Evolutionary conservation across 2,113 vertebrate species (phyloP).

Genomic region (Chrysochloris asiatica): DNA sequence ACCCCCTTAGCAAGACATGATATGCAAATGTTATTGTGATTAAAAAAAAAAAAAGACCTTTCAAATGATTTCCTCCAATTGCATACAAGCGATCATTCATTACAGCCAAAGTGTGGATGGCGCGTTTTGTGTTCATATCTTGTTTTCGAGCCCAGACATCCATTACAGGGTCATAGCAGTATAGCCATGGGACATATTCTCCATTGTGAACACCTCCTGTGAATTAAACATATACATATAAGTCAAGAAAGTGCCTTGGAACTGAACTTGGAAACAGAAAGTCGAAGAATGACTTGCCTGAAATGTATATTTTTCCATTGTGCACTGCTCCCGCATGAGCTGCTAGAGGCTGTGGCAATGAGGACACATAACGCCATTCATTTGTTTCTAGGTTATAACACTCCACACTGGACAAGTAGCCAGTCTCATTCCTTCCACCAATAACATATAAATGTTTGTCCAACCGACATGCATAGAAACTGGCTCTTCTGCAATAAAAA

Average conservation of each 20-base stretch:
- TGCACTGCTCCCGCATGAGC: conserved; percentile 97
- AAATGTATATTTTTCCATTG: conserved; percentile 99
- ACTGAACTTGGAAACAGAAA: conserved; percentile 33
- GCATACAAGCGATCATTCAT: conserved; percentile 99
- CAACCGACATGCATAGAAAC: conserved; percentile 97
- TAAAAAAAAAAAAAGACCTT: conserved; percentile 90
- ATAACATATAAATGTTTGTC: conserved; percentile 98
- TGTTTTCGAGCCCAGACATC: conserved; percentile 99
- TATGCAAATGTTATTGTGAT: conserved; percentile 70
- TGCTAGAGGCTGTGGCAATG: conserved; percentile 95
- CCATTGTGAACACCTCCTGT: conserved; percentile 98
- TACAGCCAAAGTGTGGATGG: conserved; percentile 96
- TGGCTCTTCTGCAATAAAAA: conserved; percentile 93
- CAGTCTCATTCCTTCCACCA: conserved; percentile 96
- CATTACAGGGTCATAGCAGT: conserved; percentile 98
- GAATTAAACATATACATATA: conserved; percentile 62
- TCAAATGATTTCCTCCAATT: conserved; percentile 99
- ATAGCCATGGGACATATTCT: conserved; percentile 98
- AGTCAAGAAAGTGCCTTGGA: background rate
- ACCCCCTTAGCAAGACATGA: conserved; percentile 70
- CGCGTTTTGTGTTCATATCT: conserved; percentile 99
- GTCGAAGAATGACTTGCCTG: conserved; percentile 88
- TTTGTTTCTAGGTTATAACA: conserved; percentile 98
- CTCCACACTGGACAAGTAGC: conserved; percentile 98
- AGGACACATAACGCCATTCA: conserved; percentile 98